A percentile compares a stretch with the other conserved stretches of the same genome.
Conservation (phyloP, 2,113 vertebrate genomes). For the Jaculus jaculus region DNA sequence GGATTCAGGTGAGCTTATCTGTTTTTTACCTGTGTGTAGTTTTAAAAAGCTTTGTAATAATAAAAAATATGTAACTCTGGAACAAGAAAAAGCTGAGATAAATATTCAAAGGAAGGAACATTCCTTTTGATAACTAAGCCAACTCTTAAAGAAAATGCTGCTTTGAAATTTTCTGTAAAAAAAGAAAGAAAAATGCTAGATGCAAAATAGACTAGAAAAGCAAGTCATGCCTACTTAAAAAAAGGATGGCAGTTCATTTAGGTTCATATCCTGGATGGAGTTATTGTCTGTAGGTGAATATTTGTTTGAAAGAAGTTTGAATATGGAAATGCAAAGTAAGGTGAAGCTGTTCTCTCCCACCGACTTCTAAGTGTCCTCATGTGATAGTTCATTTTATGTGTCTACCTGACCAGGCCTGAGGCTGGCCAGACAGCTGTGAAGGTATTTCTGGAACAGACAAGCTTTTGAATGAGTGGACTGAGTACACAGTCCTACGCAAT, state of each 20-base stretch:
- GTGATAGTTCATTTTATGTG: background rate
- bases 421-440: background rate
- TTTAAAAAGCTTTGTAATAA: background rate
- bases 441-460: background rate
- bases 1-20: background rate
- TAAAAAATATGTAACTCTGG: background rate
- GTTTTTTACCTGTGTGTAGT: background rate
- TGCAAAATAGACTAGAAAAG: background rate
- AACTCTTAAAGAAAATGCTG: slow-evolving; percentile 4
- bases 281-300: background rate
- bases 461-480: background rate
- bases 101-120: slow-evolving; percentile 31
- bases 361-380: background rate
- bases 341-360: background rate
- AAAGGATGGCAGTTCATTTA: background rate
- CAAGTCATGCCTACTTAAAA: background rate
- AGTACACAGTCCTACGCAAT: background rate
- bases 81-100: background rate
- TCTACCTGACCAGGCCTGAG: background rate
- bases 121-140: slow-evolving; percentile 19
- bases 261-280: background rate
- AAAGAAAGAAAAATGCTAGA: background rate
- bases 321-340: too few species aligned
- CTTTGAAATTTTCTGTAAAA: background rate
- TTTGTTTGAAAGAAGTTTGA: background rate